These are phyloP conservation scores for Oasisia sp. DNA, from an alignment of 2,888 invertebrate species.

Conservation along the genomic window DNA sequence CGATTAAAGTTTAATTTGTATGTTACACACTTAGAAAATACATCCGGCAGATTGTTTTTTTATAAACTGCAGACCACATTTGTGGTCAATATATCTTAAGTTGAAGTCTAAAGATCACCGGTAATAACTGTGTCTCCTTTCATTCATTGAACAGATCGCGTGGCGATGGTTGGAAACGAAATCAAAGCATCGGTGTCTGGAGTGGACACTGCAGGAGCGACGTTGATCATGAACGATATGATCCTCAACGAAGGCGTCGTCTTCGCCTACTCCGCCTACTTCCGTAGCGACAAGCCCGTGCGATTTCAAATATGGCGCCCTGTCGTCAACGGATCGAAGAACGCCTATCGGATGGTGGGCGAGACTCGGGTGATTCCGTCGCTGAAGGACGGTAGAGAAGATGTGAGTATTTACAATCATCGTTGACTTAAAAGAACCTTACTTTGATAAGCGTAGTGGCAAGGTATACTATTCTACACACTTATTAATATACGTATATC, in stretches of 20 bases:
- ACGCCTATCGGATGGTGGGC: constrained; percentile 25
- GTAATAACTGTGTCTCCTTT: not conserved
- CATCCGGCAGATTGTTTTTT: too few relatives aligned
- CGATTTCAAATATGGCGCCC: constrained; percentile 40
- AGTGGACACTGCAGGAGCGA: constrained; percentile 36
- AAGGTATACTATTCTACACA: not conserved
- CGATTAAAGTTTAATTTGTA: too few relatives aligned
- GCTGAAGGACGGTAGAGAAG: constrained; percentile 30
- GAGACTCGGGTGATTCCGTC: constrained; percentile 34
- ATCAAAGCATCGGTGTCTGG: constrained; percentile 33
- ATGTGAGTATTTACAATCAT: constrained; percentile 31
- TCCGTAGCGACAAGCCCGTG: constrained; percentile 34
- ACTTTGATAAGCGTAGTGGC: not conserved
- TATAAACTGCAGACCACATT: too few relatives aligned
- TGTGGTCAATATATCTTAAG: too few relatives aligned
- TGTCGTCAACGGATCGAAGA: not conserved
- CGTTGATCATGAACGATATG: constrained; percentile 36
- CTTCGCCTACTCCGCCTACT: constrained; percentile 40
- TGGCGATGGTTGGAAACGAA: constrained; percentile 31
- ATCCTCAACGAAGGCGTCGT: constrained; percentile 36
- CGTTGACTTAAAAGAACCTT: not conserved
- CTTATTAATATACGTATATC: not conserved
- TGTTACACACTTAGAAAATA: too few relatives aligned
- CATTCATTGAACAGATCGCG: not conserved
- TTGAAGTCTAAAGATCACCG: not conserved